Evolutionary conservation across 2,888 invertebrate genomes (phyloP), one percentile per base, ranked within the genome.

Genomic region (Endomychus coccineus): DNA sequence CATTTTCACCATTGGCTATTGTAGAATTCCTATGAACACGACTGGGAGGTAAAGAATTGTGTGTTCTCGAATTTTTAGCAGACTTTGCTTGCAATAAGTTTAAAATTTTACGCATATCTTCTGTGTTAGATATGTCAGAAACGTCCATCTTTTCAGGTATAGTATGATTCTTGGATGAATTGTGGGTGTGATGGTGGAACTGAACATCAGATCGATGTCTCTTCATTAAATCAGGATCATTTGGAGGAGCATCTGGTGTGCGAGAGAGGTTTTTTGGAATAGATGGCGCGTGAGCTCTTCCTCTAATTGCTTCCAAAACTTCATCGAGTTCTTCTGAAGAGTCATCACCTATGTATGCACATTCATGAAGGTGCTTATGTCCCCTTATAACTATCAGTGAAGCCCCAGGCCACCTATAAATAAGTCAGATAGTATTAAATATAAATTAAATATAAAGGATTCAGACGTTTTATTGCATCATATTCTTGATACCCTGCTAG

Each of bases 331-430:
- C 83, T 55, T 84, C 84, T 0, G 83, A 82, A 0, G 83, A 84
- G 54, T 84, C 78, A 54, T 85, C 83, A 1, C 85, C 85, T 32
- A 85, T 83, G 64, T 83, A 85, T 0, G 84, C 83, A 55, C 85
- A 85, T 50, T 83, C 80, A 50, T 83, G 80, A 0, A 85, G 70
- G 56, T 84, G 80, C 45, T 78, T 79, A 64, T 83, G 81, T 0
- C 85, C 84, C 53, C 80, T 74, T 39, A 85, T 82, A 59, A 85
- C 77, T 39, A 84, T 80, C 25, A 85, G 67, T 0, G 83, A 83
- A 0, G 83, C 82, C 0, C 85, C 85, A 0, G 82, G 83, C 73
- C 77, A 80, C 55, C 84, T 84, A 45, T 34, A 17, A 25, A 47
- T 33, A 13, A 19, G n/a, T n/a, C n/a, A n/a, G n/a, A n/a, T n/a